phyloP scores from a whole-genome alignment of 2,113 vertebrate species.

The Otus sunia region DNA sequence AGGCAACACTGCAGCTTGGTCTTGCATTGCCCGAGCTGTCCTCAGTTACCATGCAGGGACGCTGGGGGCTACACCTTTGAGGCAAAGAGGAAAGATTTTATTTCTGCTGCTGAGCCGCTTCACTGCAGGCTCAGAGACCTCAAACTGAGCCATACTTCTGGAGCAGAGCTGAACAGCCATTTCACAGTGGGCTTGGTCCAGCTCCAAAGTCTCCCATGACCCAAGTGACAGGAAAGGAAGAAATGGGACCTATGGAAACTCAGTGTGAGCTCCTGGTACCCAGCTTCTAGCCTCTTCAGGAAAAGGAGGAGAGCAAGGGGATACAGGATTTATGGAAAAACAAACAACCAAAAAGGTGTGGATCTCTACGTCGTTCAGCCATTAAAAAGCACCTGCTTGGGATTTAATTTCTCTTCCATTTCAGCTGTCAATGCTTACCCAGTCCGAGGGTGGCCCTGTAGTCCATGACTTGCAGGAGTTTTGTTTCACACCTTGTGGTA shows the following conservation, averaged over 20 bases:
- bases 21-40: background rate
- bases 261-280: background rate
- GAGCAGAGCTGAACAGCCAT: background rate
- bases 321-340: background rate
- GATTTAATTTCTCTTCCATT: background rate
- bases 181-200: background rate
- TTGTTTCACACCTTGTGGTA: background rate
- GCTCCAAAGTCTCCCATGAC: background rate
- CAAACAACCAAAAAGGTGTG: no score
- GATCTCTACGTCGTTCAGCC: background rate
- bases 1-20: background rate
- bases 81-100: background rate
- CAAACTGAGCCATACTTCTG: background rate
- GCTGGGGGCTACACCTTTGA: background rate
- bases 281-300: background rate
- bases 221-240: background rate
- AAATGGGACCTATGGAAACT: background rate
- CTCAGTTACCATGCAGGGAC: rapidly evolving
- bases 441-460: background rate
- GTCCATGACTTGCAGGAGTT: background rate
- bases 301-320: background rate
- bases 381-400: background rate
- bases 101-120: background rate
- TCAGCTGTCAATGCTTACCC: background rate
- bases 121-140: background rate